Conservation (phyloP, 2,888 invertebrate species). For the Eurytoma adleriae region DNA sequence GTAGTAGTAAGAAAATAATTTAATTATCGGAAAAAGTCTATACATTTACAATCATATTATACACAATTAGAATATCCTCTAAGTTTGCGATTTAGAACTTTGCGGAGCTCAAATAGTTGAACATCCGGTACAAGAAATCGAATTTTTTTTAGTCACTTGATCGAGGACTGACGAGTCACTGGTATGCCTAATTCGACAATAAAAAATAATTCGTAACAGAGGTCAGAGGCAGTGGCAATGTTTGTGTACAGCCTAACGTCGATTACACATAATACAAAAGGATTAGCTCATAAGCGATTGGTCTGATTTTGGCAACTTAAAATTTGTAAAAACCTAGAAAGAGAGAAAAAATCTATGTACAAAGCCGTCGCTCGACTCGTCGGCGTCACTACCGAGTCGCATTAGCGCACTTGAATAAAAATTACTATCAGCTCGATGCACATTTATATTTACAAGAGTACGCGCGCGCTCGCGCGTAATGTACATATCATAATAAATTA, state of each 20-base stretch:
- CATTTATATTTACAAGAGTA: slow-evolving; percentile 29
- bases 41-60: slow-evolving; percentile 43
- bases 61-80: slow-evolving; percentile 33
- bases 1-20: slow-evolving; percentile 36
- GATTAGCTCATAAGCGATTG: slow-evolving; percentile 46
- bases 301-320: slow-evolving; percentile 56
- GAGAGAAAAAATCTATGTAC: slow-evolving; percentile 51
- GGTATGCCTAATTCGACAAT: neutral
- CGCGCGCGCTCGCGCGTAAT: slow-evolving; percentile 19
- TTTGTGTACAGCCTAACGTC: slow-evolving; percentile 33
- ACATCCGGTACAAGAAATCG: no score
- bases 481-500: slow-evolving; percentile 46
- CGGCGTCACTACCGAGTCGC: slow-evolving; percentile 13
- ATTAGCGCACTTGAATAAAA: slow-evolving; percentile 55
- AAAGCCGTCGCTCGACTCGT: slow-evolving; percentile 45
- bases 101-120: neutral
- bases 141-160: no score
- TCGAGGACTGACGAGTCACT: no score
- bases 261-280: slow-evolving; percentile 45
- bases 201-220: slow-evolving; percentile 10
- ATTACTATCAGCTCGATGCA: slow-evolving; percentile 46
- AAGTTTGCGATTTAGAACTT: slow-evolving; percentile 8
- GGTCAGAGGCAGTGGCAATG: slow-evolving; percentile 42
- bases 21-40: slow-evolving; percentile 17
- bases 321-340: slow-evolving; percentile 35